Conservation (phyloP, 2,797 vertebrate genomes). For the Coranthus polyacanthus region DNA sequence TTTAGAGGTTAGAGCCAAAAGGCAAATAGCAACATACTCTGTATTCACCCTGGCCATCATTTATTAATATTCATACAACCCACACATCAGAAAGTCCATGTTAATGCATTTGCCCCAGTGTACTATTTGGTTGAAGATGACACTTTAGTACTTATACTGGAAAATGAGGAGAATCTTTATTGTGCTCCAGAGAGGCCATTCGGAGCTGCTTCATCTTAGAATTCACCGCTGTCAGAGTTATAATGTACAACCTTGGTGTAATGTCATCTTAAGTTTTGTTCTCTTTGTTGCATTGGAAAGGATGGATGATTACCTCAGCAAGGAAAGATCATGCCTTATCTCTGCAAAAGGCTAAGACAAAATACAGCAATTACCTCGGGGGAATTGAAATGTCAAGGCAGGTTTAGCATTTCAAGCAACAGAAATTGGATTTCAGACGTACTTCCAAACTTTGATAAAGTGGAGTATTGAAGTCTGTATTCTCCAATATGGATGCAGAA, state of each 20-base stretch:
- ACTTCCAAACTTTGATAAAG: slow-evolving; percentile 49
- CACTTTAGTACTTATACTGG: slow-evolving; percentile 5
- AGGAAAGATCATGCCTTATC: slow-evolving; percentile 62
- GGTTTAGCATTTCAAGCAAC: slow-evolving; percentile 62
- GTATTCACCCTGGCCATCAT: slow-evolving; percentile 9
- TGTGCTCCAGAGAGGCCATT: slow-evolving; percentile 28
- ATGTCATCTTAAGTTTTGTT: slow-evolving; percentile 49
- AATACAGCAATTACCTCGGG: slow-evolving; percentile 68
- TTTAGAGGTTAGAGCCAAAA: slow-evolving; percentile 1
- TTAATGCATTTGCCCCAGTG: slow-evolving; percentile 15
- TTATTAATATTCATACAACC: slow-evolving; percentile 18
- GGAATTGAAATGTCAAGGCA: slow-evolving; percentile 78
- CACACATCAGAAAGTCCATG: slow-evolving; percentile 7
- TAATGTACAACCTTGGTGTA: slow-evolving; percentile 47
- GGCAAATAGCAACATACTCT: slow-evolving; percentile 11
- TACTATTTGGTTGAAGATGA: slow-evolving; percentile 23
- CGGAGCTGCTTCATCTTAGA: slow-evolving; percentile 29
- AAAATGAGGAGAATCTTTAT: slow-evolving; percentile 14
- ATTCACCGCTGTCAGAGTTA: slow-evolving; percentile 31
- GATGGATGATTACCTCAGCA: slow-evolving; percentile 62
- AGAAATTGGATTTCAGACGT: slow-evolving; percentile 67
- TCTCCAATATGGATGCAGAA: slow-evolving; percentile 8
- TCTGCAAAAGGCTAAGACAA: slow-evolving; percentile 58
- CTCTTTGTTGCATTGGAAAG: slow-evolving; percentile 42
- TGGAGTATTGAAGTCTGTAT: slow-evolving; percentile 38